Evolutionary conservation across 2,113 vertebrate species (phyloP), one percentile per base, ranked within the genome.

Genomic region (Solea senegalensis): DNA sequence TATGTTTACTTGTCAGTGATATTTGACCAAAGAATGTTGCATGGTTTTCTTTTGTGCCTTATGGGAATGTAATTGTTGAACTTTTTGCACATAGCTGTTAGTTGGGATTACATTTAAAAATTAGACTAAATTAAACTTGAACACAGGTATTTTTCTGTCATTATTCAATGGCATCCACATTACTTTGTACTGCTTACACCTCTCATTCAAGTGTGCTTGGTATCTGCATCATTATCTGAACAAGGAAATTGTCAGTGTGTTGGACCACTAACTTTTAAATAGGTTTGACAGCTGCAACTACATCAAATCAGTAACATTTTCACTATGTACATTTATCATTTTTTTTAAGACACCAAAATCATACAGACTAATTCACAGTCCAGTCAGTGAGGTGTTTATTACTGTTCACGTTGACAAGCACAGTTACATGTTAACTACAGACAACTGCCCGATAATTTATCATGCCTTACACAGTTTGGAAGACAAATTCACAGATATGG

Each of bases 301-400:
- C 34, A 34, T 34, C 34, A 34, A 34, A 34, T 34, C 2, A 34
- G 5, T 1, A 34, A 21, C 21, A 21, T 21, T 34, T 34, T 2
- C 34, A 34, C 34, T 34, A 34, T 6, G 5, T 34, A 34, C 3
- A 34, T 34, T 3, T 34, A 34, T 34, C 1, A 34, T 59, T 5
- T 4, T 4, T 41, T 50, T 51, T 28, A 21, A 21, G 21, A 51
- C 8, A 57, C 12, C 65, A 16, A 52, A 64, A 52, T 61, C 4
- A 64, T 55, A 69, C 1, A 72, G 14, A 55, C n/a, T 10, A 8
- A 56, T 49, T 68, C 50, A 64, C 67, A 78, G 15, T 60, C 65
- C 71, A 74, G 75, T 76, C 77, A 75, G 16, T 78, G 21, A 78
- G 55, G 51, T 77, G 56, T 90, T 91, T 91, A 91, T 88, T 90